Evolutionary conservation across 1,140 invertebrate genomes (phyloP).

Genomic region (Cotesia vestalis): DNA sequence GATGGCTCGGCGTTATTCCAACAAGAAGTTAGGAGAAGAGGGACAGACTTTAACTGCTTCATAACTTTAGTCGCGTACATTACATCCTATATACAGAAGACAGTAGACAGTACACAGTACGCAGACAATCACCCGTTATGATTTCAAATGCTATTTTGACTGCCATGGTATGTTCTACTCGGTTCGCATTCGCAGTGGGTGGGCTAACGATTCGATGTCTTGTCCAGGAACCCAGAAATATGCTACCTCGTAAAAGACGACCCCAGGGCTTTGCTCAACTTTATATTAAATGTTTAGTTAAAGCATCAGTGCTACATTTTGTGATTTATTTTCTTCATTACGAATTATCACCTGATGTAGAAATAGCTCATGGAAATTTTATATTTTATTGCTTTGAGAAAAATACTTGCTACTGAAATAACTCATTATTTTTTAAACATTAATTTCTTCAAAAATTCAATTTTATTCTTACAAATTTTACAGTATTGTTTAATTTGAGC

Average conservation of each 20-base stretch:
- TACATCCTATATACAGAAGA: too few relatives aligned
- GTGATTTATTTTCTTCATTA: not conserved
- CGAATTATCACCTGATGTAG: not conserved
- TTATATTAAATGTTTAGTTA: slow-evolving; percentile 39
- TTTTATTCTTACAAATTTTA: too few relatives aligned
- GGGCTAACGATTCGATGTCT: slow-evolving; percentile 50
- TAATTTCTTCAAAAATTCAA: too few relatives aligned
- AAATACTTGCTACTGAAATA: too few relatives aligned
- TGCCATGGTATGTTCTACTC: slow-evolving; percentile 31
- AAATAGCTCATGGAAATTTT: too few relatives aligned
- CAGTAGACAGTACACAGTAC: slow-evolving; percentile 35
- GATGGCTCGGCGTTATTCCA: not conserved
- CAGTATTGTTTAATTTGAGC: too few relatives aligned
- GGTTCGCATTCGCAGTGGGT: slow-evolving; percentile 37
- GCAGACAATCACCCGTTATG: slow-evolving; percentile 65
- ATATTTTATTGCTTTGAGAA: too few relatives aligned
- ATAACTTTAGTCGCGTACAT: slow-evolving; percentile 55
- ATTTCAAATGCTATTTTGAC: slow-evolving; percentile 66
- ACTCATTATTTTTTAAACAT: too few relatives aligned
- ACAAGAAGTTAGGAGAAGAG: slow-evolving; percentile 12
- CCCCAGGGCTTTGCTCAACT: slow-evolving; percentile 44
- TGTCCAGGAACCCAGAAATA: slow-evolving; percentile 59
- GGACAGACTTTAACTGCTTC: slow-evolving; percentile 62
- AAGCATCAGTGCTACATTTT: slow-evolving; percentile 10
- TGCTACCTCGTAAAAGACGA: slow-evolving; percentile 64